phyloP scores from a whole-genome alignment of 2,113 vertebrate genomes.

The Cyprinodon tularosa region DNA sequence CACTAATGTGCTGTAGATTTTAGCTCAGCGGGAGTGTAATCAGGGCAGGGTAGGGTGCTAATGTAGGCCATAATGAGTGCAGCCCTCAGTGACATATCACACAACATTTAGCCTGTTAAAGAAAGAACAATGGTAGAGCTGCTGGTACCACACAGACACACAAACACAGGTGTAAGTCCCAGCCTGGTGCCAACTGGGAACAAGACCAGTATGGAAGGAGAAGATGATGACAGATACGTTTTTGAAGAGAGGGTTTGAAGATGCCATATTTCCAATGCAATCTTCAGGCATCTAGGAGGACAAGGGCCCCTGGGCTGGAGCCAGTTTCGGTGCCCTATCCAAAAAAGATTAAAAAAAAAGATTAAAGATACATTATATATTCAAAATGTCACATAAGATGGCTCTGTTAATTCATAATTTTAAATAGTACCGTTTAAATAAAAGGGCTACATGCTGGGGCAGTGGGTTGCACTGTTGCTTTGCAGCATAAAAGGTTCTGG shows the following conservation, averaged over 20 bases:
- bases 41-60: constrained; percentile 75
- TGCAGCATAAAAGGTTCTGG: too few species aligned
- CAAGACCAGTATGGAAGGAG: constrained; percentile 4
- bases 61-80: constrained; percentile 78
- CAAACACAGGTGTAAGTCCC: constrained; percentile 42
- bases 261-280: background rate
- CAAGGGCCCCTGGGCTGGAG: too few species aligned
- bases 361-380: too few species aligned
- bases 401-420: too few species aligned
- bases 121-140: constrained; percentile 40
- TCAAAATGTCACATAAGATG: too few species aligned
- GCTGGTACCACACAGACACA: constrained; percentile 34
- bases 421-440: too few species aligned
- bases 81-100: constrained; percentile 63
- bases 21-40: constrained; percentile 77
- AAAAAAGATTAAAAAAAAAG: too few species aligned
- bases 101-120: constrained; percentile 50
- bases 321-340: too few species aligned
- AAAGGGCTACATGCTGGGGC: too few species aligned
- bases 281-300: background rate
- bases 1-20: constrained; percentile 45
- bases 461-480: too few species aligned
- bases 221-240: background rate
- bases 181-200: constrained; percentile 38
- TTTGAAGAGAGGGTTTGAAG: background rate